Base-by-base conservation (phyloP, 2,113 vertebrate species). In the Micronycteris hirsuta region DNA sequence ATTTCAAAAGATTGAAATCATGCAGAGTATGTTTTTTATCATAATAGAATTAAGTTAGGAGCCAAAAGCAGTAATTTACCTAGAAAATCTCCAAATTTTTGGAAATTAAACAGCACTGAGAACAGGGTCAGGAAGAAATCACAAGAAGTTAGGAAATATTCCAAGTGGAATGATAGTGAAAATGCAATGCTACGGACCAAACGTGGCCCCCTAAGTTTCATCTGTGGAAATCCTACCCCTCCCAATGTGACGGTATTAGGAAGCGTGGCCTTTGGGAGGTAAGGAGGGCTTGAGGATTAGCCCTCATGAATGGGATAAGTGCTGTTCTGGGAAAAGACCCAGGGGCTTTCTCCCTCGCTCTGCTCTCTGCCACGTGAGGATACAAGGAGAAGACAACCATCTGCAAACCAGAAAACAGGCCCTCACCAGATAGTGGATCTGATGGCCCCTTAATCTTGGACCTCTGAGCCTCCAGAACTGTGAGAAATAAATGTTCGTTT, bases 81-180 rank as follows among this genome's bases (percentile, higher is more conserved):
- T 49, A 85, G 28, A 88, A 93, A 71, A 54, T 71, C 15, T 89
- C 73, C 20, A 56, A 88, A 52, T 86, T 41, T 52, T 61, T 77
- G 24, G 58, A 89, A 81, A 89, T 89, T 31, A 89, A 81, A 10
- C 28, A 77, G 3, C 14, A 65, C 7, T 61, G 36, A 74, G 38
- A 89, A 56, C 22, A 65, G 12, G 15, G 2, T 31, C 7, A 76
- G 41, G n/a, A 70, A 81, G 43, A 93, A 85, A 71, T 54, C 26
- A 77, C 22, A 76, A 45, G 77, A 56, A 91, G 86, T 81, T 52
- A 94, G 33, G 89, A 77, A 86, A 95, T 54, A 83, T 71, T 77
- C 36, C 11, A 93, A 78, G 70, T 19, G 54, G 41, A 52, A 31
- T 67, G 26, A 87, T 8, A 77, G 47, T 78, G 24, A 93, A 83